These are phyloP conservation scores for Erpornis zantholeuca DNA, from an alignment of 2,113 vertebrate species.

Conservation along the genomic window DNA sequence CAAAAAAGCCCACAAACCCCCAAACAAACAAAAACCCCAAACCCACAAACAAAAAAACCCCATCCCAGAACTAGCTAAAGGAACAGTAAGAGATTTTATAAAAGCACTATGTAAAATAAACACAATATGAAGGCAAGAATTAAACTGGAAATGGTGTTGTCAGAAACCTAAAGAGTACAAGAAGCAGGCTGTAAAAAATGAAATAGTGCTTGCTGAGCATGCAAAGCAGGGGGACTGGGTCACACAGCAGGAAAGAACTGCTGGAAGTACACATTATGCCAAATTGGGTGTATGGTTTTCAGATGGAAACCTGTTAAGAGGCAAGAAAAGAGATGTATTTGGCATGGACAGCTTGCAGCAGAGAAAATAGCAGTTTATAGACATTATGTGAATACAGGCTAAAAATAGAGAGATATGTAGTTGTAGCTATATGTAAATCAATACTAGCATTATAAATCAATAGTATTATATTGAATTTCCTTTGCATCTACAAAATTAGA, in stretches of 20 bases:
- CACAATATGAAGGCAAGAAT: not conserved
- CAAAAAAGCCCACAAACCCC: not conserved
- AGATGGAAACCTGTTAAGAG: not conserved
- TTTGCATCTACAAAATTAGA: not conserved
- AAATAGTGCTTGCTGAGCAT: not conserved
- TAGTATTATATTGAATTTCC: not conserved
- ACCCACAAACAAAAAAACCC: accelerated
- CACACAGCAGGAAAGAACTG: not conserved
- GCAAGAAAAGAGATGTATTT: not conserved
- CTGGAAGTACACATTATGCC: not conserved
- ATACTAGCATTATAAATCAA: not conserved
- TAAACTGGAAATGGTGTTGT: not conserved
- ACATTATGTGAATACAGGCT: not conserved
- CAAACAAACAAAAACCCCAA: not conserved
- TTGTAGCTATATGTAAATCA: not conserved
- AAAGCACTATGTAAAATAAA: not conserved
- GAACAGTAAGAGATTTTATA: not conserved
- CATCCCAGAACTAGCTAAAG: not conserved
- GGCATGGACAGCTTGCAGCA: not conserved
- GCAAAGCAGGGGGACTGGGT: not conserved
- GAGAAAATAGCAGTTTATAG: not conserved
- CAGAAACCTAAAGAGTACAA: not conserved
- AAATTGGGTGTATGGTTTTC: not conserved
- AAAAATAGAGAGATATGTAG: not conserved
- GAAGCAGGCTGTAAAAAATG: not conserved